Evolutionary conservation across 2,888 invertebrate genomes (phyloP), one percentile per base, ranked within the genome.

Genomic region (Merodon equestris): DNA sequence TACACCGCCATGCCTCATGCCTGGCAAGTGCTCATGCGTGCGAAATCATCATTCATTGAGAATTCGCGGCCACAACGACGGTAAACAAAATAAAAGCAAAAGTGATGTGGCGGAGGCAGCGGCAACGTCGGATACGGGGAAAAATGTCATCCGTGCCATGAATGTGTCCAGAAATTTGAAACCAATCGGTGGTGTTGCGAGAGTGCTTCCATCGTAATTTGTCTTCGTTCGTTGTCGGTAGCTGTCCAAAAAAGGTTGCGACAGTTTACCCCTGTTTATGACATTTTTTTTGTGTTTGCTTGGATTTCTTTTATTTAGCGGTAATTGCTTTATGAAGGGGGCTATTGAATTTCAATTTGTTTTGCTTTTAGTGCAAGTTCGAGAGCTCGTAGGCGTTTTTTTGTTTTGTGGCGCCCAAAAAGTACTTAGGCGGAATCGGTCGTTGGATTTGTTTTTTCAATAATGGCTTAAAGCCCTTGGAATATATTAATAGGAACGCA

Each of bases 11-110:
- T 60, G 71, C 56, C 71, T 51, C 44, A 7, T 27, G 12, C 17
- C 17, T 58, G 66, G 56, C 60, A 66, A 72, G 76, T 66, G 79
- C 79, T 79, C 79, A 79, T 79, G 79, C 79, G 77, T 79, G 73
- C 73, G 58, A 73, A 79, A 68, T 73, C 67, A 58, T 64, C 67
- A 53, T 79, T 79, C 77, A 60, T 73, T 50, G 53, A 58, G 40
- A 77, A 73, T 79, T 79, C 68, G 76, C 61, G 76, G 76, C 66
- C 76, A 67, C 57, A 77, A 51, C 67, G 47, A 72, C 53, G 56
- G 66, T 48, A 54, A 40, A 42, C 44, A 5, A 10, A 57, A 50
- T 1, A 45, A 56, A 50, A 68, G 40, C 19, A 61, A 54, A 45
- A 36, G 27, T 7, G 7, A 27, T 27, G 7, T 27, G 3, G 27